phyloP scores from a whole-genome alignment of 1,140 invertebrate species.

The Bombus difficillimus region DNA sequence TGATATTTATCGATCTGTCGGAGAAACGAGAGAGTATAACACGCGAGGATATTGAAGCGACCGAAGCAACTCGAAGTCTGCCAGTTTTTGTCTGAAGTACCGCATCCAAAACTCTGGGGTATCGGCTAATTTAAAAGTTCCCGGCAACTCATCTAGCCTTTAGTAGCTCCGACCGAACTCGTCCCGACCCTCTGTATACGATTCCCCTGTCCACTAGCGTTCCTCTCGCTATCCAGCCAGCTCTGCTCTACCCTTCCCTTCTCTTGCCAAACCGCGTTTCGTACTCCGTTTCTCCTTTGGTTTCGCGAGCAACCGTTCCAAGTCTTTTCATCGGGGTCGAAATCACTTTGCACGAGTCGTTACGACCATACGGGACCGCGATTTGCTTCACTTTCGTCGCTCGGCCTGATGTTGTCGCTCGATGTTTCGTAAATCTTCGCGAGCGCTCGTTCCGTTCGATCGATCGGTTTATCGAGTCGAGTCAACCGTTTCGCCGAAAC shows the following conservation, averaged over 20 bases:
- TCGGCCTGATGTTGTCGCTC: not conserved
- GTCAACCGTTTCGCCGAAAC: not conserved
- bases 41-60: constrained; percentile 54
- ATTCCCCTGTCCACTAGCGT: constrained; percentile 20
- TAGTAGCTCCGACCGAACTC: constrained; percentile 56
- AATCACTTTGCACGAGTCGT: constrained; percentile 22
- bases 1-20: constrained; percentile 52
- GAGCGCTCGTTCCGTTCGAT: constrained; percentile 16
- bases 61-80: constrained; percentile 45
- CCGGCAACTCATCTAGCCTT: constrained; percentile 67
- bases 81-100: constrained; percentile 61
- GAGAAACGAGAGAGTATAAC: constrained; percentile 38
- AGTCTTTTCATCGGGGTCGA: not conserved
- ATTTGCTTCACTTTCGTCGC: not conserved
- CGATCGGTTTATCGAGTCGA: constrained; percentile 3
- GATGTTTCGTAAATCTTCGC: constrained; percentile 7
- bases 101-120: constrained; percentile 48
- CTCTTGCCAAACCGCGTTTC: not conserved
- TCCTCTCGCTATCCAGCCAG: not conserved
- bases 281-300: not conserved
- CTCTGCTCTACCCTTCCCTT: not conserved
- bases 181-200: constrained; percentile 22
- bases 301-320: not conserved
- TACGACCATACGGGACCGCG: not conserved
- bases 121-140: constrained; percentile 73